Conservation (phyloP, 2,113 vertebrate species). For the Condylura cristata region DNA sequence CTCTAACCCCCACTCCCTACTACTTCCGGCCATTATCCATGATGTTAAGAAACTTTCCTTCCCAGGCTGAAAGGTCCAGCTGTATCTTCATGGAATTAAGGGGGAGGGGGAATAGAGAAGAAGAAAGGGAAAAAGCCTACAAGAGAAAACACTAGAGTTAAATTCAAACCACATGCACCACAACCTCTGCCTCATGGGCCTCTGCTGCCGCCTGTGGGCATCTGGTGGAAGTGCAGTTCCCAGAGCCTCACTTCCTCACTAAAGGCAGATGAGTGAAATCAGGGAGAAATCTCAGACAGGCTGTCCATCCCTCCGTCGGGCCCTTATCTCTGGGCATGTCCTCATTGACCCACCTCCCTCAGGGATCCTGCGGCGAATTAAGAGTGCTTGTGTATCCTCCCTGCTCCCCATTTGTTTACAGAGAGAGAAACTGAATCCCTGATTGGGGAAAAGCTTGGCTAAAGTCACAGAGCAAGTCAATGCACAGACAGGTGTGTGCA, state of each 20-base stretch:
- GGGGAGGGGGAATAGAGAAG: not conserved
- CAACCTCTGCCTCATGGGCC: not conserved
- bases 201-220: constrained; percentile 64
- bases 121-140: not conserved
- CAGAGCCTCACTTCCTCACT: not conserved
- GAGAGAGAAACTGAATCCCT: not conserved
- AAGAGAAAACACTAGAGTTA: constrained; percentile 48
- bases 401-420: not conserved
- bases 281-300: not conserved
- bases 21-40: constrained; percentile 47
- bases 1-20: not conserved
- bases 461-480: not conserved
- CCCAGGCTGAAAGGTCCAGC: constrained; percentile 59
- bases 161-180: constrained; percentile 73
- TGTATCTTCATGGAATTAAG: constrained; percentile 61
- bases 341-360: not conserved
- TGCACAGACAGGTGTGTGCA: not conserved
- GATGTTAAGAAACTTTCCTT: constrained; percentile 69
- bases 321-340: not conserved
- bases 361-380: not conserved
- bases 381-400: not conserved
- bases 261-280: not conserved
- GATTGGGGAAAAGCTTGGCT: not conserved
- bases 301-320: not conserved
- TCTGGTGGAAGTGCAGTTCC: not conserved